Conservation (phyloP, 2,888 invertebrate species). For the Drepanosiphum platanoidis region DNA sequence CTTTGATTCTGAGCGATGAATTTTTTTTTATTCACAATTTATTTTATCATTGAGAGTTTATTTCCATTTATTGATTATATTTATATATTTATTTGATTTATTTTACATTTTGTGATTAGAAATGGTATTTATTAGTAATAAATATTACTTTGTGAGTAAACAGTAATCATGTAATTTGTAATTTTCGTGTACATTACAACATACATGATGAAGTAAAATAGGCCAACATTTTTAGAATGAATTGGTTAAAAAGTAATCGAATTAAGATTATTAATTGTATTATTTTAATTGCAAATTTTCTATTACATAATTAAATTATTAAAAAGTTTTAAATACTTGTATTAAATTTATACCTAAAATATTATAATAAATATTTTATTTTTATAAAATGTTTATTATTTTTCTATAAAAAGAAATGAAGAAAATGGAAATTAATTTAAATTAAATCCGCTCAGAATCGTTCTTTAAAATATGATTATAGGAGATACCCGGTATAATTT, state of each 20-base stretch:
- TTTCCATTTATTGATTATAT: neutral
- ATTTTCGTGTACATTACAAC: neutral
- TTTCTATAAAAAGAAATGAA: too few relatives aligned
- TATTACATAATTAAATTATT: too few relatives aligned
- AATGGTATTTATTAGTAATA: neutral
- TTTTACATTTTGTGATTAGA: neutral
- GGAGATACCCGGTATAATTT: neutral
- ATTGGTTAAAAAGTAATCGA: neutral
- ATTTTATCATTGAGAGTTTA: neutral
- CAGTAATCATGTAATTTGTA: neutral
- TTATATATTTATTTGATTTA: neutral
- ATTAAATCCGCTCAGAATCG: conserved; percentile 10
- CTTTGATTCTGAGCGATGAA: neutral
- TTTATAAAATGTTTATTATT: too few relatives aligned
- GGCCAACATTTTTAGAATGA: neutral
- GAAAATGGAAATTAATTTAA: neutral
- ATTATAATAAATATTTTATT: too few relatives aligned
- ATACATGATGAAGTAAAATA: neutral
- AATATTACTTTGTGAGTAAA: neutral
- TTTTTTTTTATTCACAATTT: too few relatives aligned
- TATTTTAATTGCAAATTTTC: neutral
- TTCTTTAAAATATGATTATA: neutral
- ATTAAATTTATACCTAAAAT: too few relatives aligned
- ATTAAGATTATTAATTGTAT: neutral
- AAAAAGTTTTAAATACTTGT: neutral